A percentile compares a stretch with the other conserved stretches of the same genome.
Conservation (phyloP, 2,113 vertebrate species). For the Lipophrys pholis region DNA sequence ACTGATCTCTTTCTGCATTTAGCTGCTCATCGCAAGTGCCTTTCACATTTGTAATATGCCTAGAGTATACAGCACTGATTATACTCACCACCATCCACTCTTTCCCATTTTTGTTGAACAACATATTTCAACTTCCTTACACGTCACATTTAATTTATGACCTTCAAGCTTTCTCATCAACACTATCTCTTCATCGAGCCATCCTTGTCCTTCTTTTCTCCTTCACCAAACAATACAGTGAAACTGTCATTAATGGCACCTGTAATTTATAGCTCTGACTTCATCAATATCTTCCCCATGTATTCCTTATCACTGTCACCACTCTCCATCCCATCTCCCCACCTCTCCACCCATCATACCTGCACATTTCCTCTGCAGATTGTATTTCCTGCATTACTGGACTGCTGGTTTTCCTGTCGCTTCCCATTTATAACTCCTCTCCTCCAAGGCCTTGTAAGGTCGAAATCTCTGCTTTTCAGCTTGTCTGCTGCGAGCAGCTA, state of each 20-base stretch:
- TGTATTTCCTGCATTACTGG: conserved; percentile 5
- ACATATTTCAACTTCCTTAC: conserved; percentile 61
- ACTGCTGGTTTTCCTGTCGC: conserved; percentile 6
- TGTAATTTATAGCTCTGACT: conserved; percentile 40
- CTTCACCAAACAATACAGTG: conserved; percentile 20
- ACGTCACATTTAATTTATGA: conserved; percentile 67
- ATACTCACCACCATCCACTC: conserved; percentile 67
- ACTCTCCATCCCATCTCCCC: neutral
- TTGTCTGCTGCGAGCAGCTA: conserved; percentile 44
- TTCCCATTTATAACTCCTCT: conserved; percentile 34
- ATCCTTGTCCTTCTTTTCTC: conserved; percentile 41
- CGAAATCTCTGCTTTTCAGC: conserved; percentile 55
- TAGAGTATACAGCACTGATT: conserved; percentile 33
- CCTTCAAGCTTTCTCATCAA: conserved; percentile 80
- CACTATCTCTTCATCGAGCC: conserved; percentile 37
- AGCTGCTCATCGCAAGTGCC: conserved; percentile 40
- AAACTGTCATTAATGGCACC: conserved; percentile 21
- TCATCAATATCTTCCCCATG: conserved; percentile 7
- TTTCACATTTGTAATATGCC: conserved; percentile 63
- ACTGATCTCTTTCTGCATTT: conserved; percentile 19
- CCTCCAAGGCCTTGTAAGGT: conserved; percentile 46
- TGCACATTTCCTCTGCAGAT: conserved; percentile 5
- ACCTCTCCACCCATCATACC: conserved; percentile 1
- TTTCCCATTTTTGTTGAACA: conserved; percentile 55
- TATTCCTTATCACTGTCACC: neutral